phyloP scores from a whole-genome alignment of 2,888 invertebrate species.

The Synanthedon myopaeformis region DNA sequence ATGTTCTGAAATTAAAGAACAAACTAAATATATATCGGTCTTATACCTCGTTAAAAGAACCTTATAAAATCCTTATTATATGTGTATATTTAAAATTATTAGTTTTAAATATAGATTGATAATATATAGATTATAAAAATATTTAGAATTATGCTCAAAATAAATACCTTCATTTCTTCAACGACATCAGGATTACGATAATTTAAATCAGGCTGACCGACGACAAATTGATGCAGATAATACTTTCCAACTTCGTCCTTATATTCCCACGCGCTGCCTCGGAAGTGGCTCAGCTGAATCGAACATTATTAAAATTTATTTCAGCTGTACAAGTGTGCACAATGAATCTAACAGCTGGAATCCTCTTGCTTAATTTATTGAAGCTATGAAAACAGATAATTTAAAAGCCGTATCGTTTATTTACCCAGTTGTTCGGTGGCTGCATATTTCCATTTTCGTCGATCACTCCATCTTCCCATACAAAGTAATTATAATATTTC shows the following conservation, averaged over 20 bases:
- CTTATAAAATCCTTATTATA: no score
- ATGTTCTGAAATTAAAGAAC: constrained; percentile 51
- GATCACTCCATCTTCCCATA: constrained; percentile 75
- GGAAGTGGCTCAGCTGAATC: constrained; percentile 65
- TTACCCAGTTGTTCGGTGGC: constrained; percentile 82
- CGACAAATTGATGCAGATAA: constrained; percentile 79
- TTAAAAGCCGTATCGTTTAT: no score
- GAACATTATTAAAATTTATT: no score
- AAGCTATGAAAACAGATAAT: background rate
- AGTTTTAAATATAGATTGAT: background rate
- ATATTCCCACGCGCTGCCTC: constrained; percentile 81
- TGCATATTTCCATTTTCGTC: constrained; percentile 49
- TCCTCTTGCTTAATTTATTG: no score
- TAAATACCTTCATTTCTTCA: constrained; percentile 64
- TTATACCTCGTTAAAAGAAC: no score
- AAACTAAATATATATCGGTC: no score
- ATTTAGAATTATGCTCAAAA: background rate
- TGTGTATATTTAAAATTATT: background rate
- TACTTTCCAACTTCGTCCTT: constrained; percentile 73
- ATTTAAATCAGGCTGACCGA: constrained; percentile 82
- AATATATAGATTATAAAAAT: no score
- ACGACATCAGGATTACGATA: constrained; percentile 75
- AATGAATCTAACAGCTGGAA: background rate
- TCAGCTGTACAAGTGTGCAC: no score
- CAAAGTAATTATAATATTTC: constrained; percentile 78